A percentile compares a stretch with the other conserved stretches of the same genome.
Conservation (phyloP, 2,888 invertebrate genomes). For the Thyatira batis region DNA sequence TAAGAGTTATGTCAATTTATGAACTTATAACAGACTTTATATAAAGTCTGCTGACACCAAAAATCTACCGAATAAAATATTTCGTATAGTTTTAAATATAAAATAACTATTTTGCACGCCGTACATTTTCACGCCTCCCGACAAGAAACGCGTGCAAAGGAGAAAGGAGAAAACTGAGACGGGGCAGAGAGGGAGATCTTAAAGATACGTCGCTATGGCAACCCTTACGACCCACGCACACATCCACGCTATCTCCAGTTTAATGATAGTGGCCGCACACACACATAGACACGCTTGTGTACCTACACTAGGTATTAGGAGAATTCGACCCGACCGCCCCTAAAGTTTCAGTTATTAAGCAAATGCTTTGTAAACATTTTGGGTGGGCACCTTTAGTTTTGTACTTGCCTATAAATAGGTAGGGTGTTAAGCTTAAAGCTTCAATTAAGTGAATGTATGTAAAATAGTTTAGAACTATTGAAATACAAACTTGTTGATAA, state of each 20-base stretch:
- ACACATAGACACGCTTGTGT: constrained; percentile 42
- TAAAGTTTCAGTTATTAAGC: constrained; percentile 81
- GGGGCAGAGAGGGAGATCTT: constrained; percentile 78
- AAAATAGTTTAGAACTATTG: constrained; percentile 33
- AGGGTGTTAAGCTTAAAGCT: constrained; percentile 67
- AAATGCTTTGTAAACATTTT: constrained; percentile 82
- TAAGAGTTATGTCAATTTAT: too few relatives aligned
- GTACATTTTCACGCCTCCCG: constrained; percentile 73
- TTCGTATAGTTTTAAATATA: too few relatives aligned
- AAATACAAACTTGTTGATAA: constrained; percentile 25
- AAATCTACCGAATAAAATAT: too few relatives aligned
- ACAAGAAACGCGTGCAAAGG: constrained; percentile 81
- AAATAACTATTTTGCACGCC: constrained; percentile 43
- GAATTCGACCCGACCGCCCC: constrained; percentile 75
- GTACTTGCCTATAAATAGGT: constrained; percentile 68
- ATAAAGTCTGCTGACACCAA: too few relatives aligned
- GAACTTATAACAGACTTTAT: too few relatives aligned
- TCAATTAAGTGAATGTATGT: constrained; percentile 60
- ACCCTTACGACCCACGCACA: constrained; percentile 67
- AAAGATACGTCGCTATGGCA: constrained; percentile 79
- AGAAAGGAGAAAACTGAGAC: constrained; percentile 81
- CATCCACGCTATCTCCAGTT: constrained; percentile 40
- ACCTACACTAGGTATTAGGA: constrained; percentile 69
- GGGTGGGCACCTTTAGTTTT: constrained; percentile 76
- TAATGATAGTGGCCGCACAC: constrained; percentile 52